A percentile compares a stretch with the other conserved stretches of the same genome.
Evolutionary conservation across 2,888 invertebrate species (phyloP).

Genomic region (Tortrix viridana): DNA sequence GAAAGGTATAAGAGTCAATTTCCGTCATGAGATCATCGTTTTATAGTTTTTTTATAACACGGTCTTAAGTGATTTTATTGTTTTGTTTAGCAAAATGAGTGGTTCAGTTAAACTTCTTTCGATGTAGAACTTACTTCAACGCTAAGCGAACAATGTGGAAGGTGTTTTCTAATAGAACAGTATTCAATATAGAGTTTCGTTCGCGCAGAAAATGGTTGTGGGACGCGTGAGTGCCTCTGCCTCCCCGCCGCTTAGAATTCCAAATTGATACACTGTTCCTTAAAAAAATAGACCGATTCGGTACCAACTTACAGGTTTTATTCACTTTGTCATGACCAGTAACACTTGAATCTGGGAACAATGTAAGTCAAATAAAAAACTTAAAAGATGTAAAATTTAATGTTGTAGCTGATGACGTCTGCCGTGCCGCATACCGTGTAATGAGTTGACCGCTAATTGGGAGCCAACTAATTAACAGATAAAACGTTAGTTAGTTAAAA

Average conservation of each 20-base stretch:
- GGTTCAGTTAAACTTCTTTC: not conserved
- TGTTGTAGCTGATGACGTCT: too few relatives aligned
- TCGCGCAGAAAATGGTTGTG: conserved; percentile 75
- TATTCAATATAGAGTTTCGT: conserved; percentile 73
- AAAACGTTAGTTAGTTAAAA: too few relatives aligned
- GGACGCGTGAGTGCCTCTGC: conserved; percentile 59
- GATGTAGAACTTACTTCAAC: conserved; percentile 22
- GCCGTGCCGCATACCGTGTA: too few relatives aligned
- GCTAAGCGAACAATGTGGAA: conserved; percentile 46
- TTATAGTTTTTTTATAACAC: conserved; percentile 13
- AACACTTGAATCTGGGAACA: too few relatives aligned
- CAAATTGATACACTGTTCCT: conserved; percentile 15
- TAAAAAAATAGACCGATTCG: conserved; percentile 1
- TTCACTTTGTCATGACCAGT: not conserved
- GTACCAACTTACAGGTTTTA: not conserved
- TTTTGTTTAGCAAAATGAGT: conserved; percentile 10
- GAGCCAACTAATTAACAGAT: too few relatives aligned
- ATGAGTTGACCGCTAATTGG: too few relatives aligned
- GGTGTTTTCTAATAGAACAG: conserved; percentile 65
- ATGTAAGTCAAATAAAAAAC: too few relatives aligned
- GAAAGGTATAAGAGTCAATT: not conserved
- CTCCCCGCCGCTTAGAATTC: conserved; percentile 38
- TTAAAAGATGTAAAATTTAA: too few relatives aligned
- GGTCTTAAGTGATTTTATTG: conserved; percentile 18
- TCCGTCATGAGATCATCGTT: conserved; percentile 8